Conservation (phyloP, 2,113 vertebrate species). For the Pungitius pungitius region DNA sequence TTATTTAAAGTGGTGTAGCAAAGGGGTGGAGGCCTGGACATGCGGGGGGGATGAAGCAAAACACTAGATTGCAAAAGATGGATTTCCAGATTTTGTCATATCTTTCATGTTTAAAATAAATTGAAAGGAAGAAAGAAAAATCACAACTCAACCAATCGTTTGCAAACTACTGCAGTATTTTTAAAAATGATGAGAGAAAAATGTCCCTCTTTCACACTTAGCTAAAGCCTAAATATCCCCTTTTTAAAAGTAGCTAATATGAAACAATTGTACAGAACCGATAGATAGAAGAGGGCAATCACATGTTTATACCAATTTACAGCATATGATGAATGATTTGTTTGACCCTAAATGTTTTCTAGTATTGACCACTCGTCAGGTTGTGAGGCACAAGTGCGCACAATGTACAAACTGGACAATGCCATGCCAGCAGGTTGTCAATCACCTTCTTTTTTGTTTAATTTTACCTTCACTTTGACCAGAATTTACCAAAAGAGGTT, state of each 20-base stretch:
- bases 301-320: not conserved
- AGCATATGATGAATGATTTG: not conserved
- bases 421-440: not conserved
- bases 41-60: conserved; percentile 10
- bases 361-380: not conserved
- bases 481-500: not conserved
- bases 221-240: conserved; percentile 1
- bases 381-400: not conserved
- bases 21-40: not conserved
- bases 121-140: not conserved
- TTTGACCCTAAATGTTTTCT: not conserved
- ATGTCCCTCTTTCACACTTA: not conserved
- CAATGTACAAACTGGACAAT: not conserved
- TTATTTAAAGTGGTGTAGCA: conserved; percentile 43
- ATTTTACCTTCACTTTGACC: not conserved
- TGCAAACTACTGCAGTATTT: not conserved
- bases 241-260: not conserved
- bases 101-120: not conserved
- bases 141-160: not conserved
- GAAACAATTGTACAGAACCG: not conserved
- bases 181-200: not conserved
- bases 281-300: not conserved
- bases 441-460: not conserved
- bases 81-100: not conserved
- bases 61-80: conserved; percentile 9